Conservation (phyloP, 1,140 invertebrate species). For the Vanessa atalanta region DNA sequence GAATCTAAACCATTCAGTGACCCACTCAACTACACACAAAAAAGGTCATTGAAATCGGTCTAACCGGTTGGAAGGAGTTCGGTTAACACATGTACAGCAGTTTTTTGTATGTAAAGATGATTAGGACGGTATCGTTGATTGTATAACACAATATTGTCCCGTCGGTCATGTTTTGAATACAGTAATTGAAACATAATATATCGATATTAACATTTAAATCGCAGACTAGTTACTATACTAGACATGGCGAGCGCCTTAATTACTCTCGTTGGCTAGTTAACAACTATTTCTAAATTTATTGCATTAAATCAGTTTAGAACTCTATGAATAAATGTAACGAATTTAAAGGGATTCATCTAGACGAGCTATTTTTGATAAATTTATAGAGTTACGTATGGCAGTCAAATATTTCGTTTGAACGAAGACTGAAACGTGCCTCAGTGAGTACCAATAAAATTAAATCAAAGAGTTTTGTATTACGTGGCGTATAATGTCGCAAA, state of each 20-base stretch:
- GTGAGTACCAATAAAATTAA: too few relatives aligned
- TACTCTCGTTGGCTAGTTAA: conserved; percentile 39
- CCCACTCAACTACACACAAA: too few relatives aligned
- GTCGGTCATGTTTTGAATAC: neutral
- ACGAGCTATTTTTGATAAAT: conserved; percentile 8
- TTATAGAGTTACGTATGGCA: neutral
- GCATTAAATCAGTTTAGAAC: conserved; percentile 38
- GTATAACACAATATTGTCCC: neutral
- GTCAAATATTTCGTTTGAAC: neutral
- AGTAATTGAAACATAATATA: neutral
- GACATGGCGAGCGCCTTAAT: conserved; percentile 32
- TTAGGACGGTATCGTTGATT: too few relatives aligned
- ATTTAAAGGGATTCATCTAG: neutral
- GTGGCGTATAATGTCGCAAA: too few relatives aligned
- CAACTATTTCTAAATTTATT: conserved; percentile 41
- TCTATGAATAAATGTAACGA: conserved; percentile 25
- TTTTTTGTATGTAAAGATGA: too few relatives aligned
- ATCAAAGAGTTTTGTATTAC: too few relatives aligned
- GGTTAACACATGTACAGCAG: too few relatives aligned
- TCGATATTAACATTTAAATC: conserved; percentile 15
- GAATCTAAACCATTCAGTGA: too few relatives aligned
- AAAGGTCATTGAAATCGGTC: too few relatives aligned
- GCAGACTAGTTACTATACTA: neutral
- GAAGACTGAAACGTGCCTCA: too few relatives aligned
- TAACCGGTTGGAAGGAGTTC: too few relatives aligned